Base-by-base conservation (phyloP, 2,113 vertebrate genomes). In the Dipodomys stephensi region DNA sequence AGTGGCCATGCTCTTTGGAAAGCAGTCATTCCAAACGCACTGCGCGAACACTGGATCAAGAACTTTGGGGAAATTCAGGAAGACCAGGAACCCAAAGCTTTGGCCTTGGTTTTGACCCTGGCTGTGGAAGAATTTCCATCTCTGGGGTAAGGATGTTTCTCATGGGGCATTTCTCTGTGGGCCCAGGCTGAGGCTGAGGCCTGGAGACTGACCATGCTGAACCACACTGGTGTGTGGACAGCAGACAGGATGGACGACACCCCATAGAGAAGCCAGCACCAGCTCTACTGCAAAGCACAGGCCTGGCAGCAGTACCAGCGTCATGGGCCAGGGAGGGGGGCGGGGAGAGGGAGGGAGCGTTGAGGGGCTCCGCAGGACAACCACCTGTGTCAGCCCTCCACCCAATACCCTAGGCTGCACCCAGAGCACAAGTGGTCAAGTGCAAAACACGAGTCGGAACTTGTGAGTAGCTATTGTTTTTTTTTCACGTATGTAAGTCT, bases 1-100 rank as follows among this genome's bases (percentile, higher is more conserved):
- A 39, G 7, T 3, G 30, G 78, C n/a, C 68, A 71, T 22, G 3
- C n/a, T 85, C 93, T 76, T 81, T 49, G 44, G 64, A 82, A 62
- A 82, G 32, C 27, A n/a, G 28, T 83, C 20, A 39, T 74, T 87
- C 83, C 67, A 53, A 81, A 87, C 78, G 19, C 1, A 3, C 64
- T 3, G 28, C 0, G 1, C 12, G 57, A 83, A 28, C 4, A 28
- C 22, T 90, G 39, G 81, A 28, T 49, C 27, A 44, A 60, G 49
- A 20, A 22, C 23, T 69, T 94, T 32, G 90, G 23, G 68, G 88
- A 62, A 65, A 76, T 83, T 69, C 32, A 46, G 46, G 84, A 83
- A 57, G 68, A 89, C 35, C 32, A 83, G 60, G n/a, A 39, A 3
- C 39, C 27, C 68, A 35, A 62, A 73, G 49, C 13, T 23, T 1